Percentiles rank a stretch among this genome's conserved stretches.
Evolutionary conservation across 2,113 vertebrate genomes (phyloP).

Genomic region (Mastomys coucha): DNA sequence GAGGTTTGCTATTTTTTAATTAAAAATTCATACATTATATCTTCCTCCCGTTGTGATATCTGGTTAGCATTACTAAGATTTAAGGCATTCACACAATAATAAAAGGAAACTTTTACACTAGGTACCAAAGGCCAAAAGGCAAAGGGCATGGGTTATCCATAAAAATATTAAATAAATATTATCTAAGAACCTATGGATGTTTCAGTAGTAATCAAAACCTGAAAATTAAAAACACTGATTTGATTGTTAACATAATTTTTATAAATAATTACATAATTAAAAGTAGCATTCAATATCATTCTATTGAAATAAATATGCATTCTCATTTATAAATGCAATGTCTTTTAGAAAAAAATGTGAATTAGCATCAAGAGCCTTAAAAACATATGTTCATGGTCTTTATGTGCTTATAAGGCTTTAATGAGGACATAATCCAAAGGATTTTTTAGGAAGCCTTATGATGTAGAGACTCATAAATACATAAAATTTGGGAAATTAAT

Average conservation of each 20-base stretch:
- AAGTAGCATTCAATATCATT: background rate
- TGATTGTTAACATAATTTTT: background rate
- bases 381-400: background rate
- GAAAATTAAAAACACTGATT: background rate
- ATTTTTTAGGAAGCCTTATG: background rate
- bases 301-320: background rate
- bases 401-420: background rate
- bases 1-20: background rate
- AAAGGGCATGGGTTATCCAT: background rate
- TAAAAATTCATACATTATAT: background rate
- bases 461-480: background rate
- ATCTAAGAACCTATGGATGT: background rate
- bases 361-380: background rate
- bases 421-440: background rate
- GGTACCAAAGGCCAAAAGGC: background rate
- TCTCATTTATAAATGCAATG: background rate
- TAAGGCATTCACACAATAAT: background rate
- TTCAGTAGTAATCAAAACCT: background rate
- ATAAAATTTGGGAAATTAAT: background rate
- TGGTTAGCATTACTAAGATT: background rate
- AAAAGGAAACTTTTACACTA: background rate
- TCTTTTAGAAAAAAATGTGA: background rate
- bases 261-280: background rate
- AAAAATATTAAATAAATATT: background rate
- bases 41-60: background rate